A percentile compares a stretch with the other conserved stretches of the same genome.
Conservation (phyloP, 2,797 vertebrate species). For the Neosalanx taihuensis region DNA sequence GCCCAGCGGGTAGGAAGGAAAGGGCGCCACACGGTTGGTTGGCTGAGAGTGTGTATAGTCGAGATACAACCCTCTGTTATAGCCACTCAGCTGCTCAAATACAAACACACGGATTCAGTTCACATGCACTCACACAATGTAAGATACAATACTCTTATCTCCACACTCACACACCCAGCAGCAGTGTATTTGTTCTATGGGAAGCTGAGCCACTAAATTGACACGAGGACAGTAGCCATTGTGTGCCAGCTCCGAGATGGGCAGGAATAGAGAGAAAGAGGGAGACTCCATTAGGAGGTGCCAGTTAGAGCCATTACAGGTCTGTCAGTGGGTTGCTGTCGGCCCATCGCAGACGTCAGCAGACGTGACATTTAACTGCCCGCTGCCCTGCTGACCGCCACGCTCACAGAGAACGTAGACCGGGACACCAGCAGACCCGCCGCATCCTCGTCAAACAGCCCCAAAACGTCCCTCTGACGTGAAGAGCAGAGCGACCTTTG, state of each 20-base stretch:
- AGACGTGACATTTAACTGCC: slow-evolving; percentile 67
- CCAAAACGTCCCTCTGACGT: slow-evolving; percentile 25
- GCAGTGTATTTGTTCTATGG: slow-evolving; percentile 43
- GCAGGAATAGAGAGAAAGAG: not conserved
- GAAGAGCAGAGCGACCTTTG: slow-evolving; percentile 46
- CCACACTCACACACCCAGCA: not conserved
- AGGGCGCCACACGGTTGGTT: slow-evolving; percentile 11
- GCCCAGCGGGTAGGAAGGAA: slow-evolving; percentile 10
- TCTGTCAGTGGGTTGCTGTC: slow-evolving; percentile 40
- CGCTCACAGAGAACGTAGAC: slow-evolving; percentile 51
- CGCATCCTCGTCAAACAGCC: slow-evolving; percentile 38
- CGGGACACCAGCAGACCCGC: slow-evolving; percentile 41
- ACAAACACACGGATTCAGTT: not conserved
- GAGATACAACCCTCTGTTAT: not conserved
- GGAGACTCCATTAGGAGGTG: slow-evolving; percentile 44
- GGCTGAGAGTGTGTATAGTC: slow-evolving; percentile 24
- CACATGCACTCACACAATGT: not conserved
- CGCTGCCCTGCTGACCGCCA: slow-evolving; percentile 46
- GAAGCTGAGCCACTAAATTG: slow-evolving; percentile 34
- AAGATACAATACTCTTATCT: too few relatives aligned
- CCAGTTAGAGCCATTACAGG: slow-evolving; percentile 40
- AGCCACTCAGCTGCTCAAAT: not conserved
- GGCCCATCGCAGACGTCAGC: slow-evolving; percentile 30
- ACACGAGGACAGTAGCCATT: slow-evolving; percentile 56
- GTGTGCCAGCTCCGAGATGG: slow-evolving; percentile 47